These are phyloP conservation scores for Notechis scutatus DNA, from an alignment of 2,113 vertebrate genomes.

Conservation along the genomic window DNA sequence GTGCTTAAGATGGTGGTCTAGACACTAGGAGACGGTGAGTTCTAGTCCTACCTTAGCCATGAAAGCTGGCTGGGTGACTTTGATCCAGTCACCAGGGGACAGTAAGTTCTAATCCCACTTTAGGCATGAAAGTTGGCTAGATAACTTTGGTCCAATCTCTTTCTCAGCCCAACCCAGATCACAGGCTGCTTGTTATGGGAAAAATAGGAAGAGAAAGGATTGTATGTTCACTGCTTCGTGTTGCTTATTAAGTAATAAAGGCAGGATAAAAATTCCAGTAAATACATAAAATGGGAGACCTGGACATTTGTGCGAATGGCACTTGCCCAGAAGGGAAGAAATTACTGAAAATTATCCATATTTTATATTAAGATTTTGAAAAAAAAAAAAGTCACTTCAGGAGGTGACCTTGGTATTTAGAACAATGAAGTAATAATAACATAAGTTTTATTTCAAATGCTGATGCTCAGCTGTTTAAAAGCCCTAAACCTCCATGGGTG, in stretches of 20 bases:
- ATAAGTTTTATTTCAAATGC: not conserved
- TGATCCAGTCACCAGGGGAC: too few relatives aligned
- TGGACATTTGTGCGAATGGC: not conserved
- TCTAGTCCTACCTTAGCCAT: too few relatives aligned
- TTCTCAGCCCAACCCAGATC: not conserved
- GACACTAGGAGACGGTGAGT: not conserved
- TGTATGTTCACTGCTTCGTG: not conserved
- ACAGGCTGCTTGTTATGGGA: not conserved
- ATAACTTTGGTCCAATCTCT: too few relatives aligned
- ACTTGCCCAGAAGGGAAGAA: not conserved
- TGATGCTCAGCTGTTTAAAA: not conserved
- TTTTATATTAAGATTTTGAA: not conserved
- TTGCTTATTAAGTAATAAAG: not conserved
- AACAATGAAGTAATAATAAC: not conserved
- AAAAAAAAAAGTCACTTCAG: not conserved
- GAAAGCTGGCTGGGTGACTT: too few relatives aligned
- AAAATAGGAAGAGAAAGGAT: not conserved
- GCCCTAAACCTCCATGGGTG: not conserved
- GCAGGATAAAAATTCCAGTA: not conserved
- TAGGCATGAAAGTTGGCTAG: too few relatives aligned
- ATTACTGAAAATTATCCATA: not conserved
- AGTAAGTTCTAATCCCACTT: too few relatives aligned
- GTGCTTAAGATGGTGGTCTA: not conserved
- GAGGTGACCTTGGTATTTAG: not conserved
- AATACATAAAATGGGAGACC: not conserved